phyloP scores from a whole-genome alignment of 2,113 vertebrate genomes.

The Hemibagrus wyckioides region DNA sequence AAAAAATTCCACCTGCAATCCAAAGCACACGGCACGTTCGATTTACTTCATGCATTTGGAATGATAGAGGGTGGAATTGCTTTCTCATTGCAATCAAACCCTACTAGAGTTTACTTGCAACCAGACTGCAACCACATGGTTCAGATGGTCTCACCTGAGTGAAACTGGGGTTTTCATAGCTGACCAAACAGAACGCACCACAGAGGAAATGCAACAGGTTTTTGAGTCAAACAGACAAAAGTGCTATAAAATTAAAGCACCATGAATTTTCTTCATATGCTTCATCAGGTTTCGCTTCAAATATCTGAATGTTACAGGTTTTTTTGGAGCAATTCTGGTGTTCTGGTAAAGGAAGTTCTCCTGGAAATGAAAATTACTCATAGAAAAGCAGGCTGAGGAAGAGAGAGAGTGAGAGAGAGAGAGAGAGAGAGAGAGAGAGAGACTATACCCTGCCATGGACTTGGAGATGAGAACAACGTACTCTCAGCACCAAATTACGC shows the following conservation, averaged over 20 bases:
- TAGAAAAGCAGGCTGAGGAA: slow-evolving; percentile 2
- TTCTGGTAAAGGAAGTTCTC: neutral
- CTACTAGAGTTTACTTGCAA: neutral
- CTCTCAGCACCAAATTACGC: slow-evolving; percentile 18
- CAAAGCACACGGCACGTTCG: neutral
- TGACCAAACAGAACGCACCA: neutral
- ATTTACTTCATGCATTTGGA: neutral
- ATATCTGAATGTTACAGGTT: slow-evolving; percentile 7
- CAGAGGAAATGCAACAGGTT: neutral
- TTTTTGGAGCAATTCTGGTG: slow-evolving; percentile 18
- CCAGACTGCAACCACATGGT: neutral
- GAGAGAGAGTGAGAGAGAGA: neutral
- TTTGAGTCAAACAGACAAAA: neutral
- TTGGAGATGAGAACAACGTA: slow-evolving; percentile 16
- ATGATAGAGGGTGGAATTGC: neutral
- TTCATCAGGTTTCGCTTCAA: slow-evolving; percentile 26
- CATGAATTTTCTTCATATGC: neutral
- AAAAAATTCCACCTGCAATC: neutral
- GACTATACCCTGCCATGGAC: slow-evolving; percentile 10
- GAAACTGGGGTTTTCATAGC: neutral
- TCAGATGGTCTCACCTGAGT: neutral
- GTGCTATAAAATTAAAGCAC: neutral
- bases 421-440: neutral
- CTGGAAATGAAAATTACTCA: slow-evolving; percentile 6
- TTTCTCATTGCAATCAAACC: neutral